Base-by-base conservation (phyloP, 1,140 invertebrate genomes). In the Drosophila repleta region DNA sequence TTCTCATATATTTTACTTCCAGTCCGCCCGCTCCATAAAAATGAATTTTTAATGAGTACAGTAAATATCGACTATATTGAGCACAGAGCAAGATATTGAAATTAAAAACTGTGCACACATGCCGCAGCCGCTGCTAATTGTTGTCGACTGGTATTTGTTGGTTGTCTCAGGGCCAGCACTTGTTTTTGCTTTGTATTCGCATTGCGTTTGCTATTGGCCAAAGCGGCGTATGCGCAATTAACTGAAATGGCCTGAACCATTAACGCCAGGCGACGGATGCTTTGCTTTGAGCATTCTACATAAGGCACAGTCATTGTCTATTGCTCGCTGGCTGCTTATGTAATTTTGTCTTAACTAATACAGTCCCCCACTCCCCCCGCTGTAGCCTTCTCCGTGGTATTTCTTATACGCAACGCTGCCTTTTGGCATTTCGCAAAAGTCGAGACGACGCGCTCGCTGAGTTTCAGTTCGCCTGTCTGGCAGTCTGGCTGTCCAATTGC, bases 201-300 rank as follows among this genome's bases (percentile, higher is more conserved):
- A 63, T 13, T 43, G 46, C 49, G 4, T 20, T 17, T 18, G 17
- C 41, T 35, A 35, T 35, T 46, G 77, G 35, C 51, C 52, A 46
- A 63, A 39, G 74, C 46, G 76, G 45, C 58, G 48, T 84, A 84
- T 84, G 52, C 72, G 77, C 74, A 80, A 85, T 85, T 85, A 24
- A 39, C 55, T 29, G 11, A 72, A 60, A 53, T 55, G 63, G 63
- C 39, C 21, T 17, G 48, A 53, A 17, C 53, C 62, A 71, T 70
- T 70, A 70, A 70, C 46, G 39, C 53, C 53, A 65, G 26, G 15
- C 35, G 29, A 24, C 32, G 48, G 64, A 67, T 68, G 79, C 65
- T 64, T 39, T 35, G 18, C 10, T 56, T 58, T 24, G 52, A 66
- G 35, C 35, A 49, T 62, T 35, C 61, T 53, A 43, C 43, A 62